Percentiles rank a stretch among this genome's conserved stretches.
phyloP scores from a whole-genome alignment of 92 coral and sea anemone species.

The Virgularia gustaviana region DNA sequence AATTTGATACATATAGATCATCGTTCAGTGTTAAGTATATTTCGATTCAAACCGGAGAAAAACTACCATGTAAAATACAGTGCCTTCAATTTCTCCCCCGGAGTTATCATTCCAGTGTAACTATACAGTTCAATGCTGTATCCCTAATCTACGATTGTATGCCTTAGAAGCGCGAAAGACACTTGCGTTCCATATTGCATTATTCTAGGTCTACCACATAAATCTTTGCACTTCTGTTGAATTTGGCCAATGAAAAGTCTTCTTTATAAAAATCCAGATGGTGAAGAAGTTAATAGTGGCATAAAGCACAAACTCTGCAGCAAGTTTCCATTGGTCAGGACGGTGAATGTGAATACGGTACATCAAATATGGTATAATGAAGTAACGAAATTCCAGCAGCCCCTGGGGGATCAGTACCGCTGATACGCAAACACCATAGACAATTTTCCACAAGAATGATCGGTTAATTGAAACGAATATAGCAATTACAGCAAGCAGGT shows the following conservation, averaged over 20 bases:
- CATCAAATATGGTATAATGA: conserved; percentile 75
- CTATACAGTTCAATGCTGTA: too few relatives aligned
- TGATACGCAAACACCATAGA: conserved; percentile 65
- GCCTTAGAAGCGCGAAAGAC: too few relatives aligned
- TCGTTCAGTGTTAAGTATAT: too few relatives aligned
- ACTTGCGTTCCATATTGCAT: background rate
- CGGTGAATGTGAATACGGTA: conserved; percentile 72
- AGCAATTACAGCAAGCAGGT: conserved; percentile 59
- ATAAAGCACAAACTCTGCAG: conserved; percentile 63
- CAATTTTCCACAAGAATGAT: conserved; percentile 60
- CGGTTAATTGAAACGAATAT: conserved; percentile 57
- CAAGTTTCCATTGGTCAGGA: conserved; percentile 45
- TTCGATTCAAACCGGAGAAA: too few relatives aligned
- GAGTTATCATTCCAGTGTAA: too few relatives aligned
- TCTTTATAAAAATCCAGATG: conserved; percentile 70
- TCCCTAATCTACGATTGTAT: too few relatives aligned
- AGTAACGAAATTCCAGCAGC: conserved; percentile 84
- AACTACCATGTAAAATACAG: too few relatives aligned
- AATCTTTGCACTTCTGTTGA: conserved; percentile 74
- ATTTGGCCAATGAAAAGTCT: conserved; percentile 78
- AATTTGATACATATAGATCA: too few relatives aligned
- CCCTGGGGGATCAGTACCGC: conserved; percentile 76
- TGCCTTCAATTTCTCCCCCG: too few relatives aligned
- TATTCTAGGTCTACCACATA: conserved; percentile 76
- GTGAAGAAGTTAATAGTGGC: conserved; percentile 58